Evolutionary conservation across 2,888 invertebrate genomes (phyloP).

Genomic region (Chalcis sispes): DNA sequence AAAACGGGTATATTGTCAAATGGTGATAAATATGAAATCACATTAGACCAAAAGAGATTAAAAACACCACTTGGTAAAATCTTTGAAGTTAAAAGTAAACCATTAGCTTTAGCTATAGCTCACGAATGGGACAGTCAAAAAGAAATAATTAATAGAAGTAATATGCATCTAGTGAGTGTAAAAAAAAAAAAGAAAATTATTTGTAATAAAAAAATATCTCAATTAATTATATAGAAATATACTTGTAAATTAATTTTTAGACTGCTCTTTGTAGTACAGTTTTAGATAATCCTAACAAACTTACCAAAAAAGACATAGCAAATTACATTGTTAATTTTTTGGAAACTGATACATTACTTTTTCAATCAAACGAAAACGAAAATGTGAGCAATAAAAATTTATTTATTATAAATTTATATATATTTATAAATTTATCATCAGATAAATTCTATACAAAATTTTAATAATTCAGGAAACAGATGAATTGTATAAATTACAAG

Average conservation of each 20-base stretch:
- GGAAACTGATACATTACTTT: slow-evolving; percentile 89
- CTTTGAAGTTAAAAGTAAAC: slow-evolving; percentile 88
- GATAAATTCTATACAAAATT: slow-evolving; percentile 38
- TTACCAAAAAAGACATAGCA: slow-evolving; percentile 85
- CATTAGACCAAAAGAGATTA: slow-evolving; percentile 90
- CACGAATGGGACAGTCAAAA: slow-evolving; percentile 95
- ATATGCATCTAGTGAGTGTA: slow-evolving; percentile 90
- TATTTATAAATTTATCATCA: neutral
- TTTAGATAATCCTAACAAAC: slow-evolving; percentile 93
- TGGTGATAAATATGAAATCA: slow-evolving; percentile 88
- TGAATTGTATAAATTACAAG: slow-evolving; percentile 86
- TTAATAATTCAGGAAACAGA: slow-evolving; percentile 81
- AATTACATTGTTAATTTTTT: slow-evolving; percentile 88
- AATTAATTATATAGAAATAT: neutral
- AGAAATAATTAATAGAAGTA: slow-evolving; percentile 84
- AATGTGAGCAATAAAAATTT: slow-evolving; percentile 45
- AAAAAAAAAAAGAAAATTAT: neutral
- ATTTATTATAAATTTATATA: slow-evolving; percentile 1
- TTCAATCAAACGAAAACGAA: slow-evolving; percentile 82
- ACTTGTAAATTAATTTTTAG: slow-evolving; percentile 75
- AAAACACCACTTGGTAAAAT: slow-evolving; percentile 92
- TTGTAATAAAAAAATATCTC: no score
- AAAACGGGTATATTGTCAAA: slow-evolving; percentile 84
- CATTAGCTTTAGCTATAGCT: slow-evolving; percentile 94
- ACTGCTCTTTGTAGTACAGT: slow-evolving; percentile 93